Conservation (phyloP, 2,113 vertebrate species). For the Formicarius rufipectus region DNA sequence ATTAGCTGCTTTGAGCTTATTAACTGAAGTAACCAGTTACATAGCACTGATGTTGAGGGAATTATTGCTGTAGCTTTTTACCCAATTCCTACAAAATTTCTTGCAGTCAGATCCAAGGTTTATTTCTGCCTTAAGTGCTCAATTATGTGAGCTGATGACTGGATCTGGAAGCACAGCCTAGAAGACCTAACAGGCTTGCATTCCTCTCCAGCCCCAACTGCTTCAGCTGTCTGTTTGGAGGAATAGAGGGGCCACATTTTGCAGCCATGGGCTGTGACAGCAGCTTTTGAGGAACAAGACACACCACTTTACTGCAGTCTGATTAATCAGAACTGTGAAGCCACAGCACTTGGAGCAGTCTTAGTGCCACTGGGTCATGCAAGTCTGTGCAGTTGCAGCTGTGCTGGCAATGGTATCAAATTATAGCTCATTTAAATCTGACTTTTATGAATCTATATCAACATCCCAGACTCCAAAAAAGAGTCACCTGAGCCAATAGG, state of each 20-base stretch:
- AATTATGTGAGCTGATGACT: neutral
- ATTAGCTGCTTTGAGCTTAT: neutral
- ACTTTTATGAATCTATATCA: neutral
- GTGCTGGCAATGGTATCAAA: neutral
- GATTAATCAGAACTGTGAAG: neutral
- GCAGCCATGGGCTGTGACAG: neutral
- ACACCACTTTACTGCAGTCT: neutral
- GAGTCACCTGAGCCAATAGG: neutral
- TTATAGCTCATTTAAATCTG: neutral
- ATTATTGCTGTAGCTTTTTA: neutral
- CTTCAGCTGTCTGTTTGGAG: neutral
- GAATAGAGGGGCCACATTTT: fast-evolving
- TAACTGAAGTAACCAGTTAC: neutral
- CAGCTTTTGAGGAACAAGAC: neutral
- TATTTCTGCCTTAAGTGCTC: neutral
- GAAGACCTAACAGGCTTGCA: neutral
- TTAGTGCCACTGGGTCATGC: neutral
- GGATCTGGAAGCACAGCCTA: neutral
- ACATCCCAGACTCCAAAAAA: neutral
- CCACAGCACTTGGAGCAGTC: neutral
- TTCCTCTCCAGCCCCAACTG: neutral
- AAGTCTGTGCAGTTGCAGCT: neutral
- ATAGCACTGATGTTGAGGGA: neutral
- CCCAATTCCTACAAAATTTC: neutral
- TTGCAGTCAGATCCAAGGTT: neutral